phyloP scores from a whole-genome alignment of 2,888 invertebrate species.

The Boloria euphrosyne region DNA sequence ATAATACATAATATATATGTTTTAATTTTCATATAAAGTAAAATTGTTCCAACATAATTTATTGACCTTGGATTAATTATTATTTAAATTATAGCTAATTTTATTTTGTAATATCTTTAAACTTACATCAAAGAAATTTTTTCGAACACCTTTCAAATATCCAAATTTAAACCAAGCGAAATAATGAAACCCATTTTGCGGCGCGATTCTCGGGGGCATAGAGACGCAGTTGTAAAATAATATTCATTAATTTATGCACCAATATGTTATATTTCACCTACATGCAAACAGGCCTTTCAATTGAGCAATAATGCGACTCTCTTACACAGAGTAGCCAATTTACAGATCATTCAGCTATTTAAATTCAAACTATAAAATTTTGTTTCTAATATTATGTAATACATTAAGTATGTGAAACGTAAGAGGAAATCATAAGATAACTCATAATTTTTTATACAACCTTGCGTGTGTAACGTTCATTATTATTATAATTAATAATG shows the following conservation, averaged over 20 bases:
- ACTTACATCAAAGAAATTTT: background rate
- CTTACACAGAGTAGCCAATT: constrained; percentile 38
- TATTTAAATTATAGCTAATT: no score
- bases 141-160: background rate
- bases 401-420: no score
- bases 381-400: no score
- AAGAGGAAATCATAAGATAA: no score
- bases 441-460: no score
- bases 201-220: constrained; percentile 18
- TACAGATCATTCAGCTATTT: constrained; percentile 18
- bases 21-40: no score
- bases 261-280: constrained; percentile 51
- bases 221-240: constrained; percentile 43
- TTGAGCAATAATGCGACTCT: constrained; percentile 48
- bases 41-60: no score
- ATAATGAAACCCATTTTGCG: constrained; percentile 17
- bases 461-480: no score
- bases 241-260: constrained; percentile 47
- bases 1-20: no score
- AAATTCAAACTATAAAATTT: background rate
- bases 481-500: no score
- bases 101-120: no score
- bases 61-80: no score
- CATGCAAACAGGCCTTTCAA: constrained; percentile 48
- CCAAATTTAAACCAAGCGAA: background rate